Evolutionary conservation across 2,113 vertebrate genomes (phyloP).

Genomic region (Xenopus borealis): DNA sequence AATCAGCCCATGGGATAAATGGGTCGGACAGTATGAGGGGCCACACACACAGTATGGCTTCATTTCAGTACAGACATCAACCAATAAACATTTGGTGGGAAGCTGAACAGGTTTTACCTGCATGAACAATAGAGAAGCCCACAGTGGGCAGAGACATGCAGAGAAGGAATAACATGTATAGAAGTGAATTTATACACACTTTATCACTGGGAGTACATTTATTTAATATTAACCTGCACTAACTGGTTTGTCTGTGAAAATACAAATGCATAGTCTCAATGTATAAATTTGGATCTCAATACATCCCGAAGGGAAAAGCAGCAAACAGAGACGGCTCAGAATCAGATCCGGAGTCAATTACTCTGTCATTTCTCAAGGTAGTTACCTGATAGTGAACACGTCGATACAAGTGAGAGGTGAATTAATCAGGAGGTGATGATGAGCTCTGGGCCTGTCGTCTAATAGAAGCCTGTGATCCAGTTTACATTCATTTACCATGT

Average conservation of each 20-base stretch:
- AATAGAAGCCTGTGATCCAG: slow-evolving; percentile 33
- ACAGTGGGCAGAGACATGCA: no score
- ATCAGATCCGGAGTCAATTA: slow-evolving; percentile 26
- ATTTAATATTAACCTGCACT: not conserved
- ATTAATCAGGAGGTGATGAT: slow-evolving; percentile 38
- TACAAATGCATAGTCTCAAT: not conserved
- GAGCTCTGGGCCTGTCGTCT: slow-evolving; percentile 25
- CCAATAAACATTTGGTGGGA: no score
- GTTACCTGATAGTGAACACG: slow-evolving; percentile 30
- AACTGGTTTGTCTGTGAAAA: no score
- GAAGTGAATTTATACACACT: no score
- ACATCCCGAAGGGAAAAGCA: not conserved
- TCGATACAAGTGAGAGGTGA: slow-evolving; percentile 40
- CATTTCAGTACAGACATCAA: no score
- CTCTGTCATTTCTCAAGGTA: slow-evolving; percentile 33
- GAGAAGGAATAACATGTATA: no score
- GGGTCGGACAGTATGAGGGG: no score
- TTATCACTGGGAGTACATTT: no score
- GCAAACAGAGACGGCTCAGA: not conserved
- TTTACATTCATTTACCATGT: slow-evolving; percentile 36
- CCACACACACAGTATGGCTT: no score
- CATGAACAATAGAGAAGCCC: no score
- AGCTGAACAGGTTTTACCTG: no score
- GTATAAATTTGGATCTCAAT: not conserved
- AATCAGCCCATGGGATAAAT: no score